Evolutionary conservation across 2,797 vertebrate species (phyloP), one percentile per base, ranked within the genome.

Genomic region (Betta splendens): DNA sequence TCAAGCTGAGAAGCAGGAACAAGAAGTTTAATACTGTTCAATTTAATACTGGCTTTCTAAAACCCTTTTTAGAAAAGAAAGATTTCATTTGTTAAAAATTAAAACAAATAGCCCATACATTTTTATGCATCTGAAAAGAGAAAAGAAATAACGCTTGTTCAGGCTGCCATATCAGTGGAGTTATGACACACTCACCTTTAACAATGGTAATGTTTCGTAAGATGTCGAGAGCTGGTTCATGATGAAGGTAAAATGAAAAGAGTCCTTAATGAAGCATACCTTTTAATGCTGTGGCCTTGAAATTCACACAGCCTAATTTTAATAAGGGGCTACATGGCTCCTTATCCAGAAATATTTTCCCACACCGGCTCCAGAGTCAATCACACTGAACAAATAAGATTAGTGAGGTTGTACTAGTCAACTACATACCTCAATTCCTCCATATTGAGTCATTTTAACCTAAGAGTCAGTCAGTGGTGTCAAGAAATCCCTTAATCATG

Each of bases 381-480:
- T 87, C 89, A 91, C 71, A 89, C 90, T 90, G 92, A 92, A 92
- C 91, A 91, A 92, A 93, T 93, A 77, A 92, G 92, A 93, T 93
- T 92, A 92, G 86, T 39, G 90, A 80, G 87, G 79, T 82, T 85
- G 64, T 73, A 75, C 78, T 74, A 80, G 86, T 87, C 80, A 75
- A 84, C 84, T 73, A 83, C 87, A 87, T 79, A 85, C 78, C 87
- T 72, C 63, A 63, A 83, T 84, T 83, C 66, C 79, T 78, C 78
- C 71, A 79, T 83, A 76, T 80, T 74, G 72, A 77, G 71, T 68
- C 51, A 72, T 78, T 75, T 78, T 71, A 69, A 77, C 40, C 80
- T 73, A n/a, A n/a, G 62, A 76, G 54, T 72, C 36, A 42, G 42
- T 64, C 17, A 48, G 21, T 5, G 29, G 4, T 7, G 16, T 26